Evolutionary conservation across 92 coral and sea anemone species (phyloP).

Genomic region (Palythoa grandiflora): DNA sequence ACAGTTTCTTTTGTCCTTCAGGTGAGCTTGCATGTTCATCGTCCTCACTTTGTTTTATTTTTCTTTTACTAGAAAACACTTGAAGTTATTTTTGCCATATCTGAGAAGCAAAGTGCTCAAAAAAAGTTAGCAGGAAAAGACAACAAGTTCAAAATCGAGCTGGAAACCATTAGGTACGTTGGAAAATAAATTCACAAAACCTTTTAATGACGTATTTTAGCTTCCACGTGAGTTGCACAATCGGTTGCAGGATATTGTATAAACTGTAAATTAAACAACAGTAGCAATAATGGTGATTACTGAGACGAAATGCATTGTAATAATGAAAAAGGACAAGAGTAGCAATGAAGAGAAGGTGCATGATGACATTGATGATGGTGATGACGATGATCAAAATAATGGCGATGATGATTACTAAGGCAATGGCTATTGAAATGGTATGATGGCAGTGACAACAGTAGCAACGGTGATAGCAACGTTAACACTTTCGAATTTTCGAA

Average conservation of each 20-base stretch:
- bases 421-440: no score
- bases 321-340: not conserved
- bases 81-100: slow-evolving; percentile 19
- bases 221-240: not conserved
- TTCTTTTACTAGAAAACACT: not conserved
- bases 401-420: not conserved
- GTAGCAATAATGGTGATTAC: not conserved
- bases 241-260: no score
- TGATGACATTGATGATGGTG: not conserved
- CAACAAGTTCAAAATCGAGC: slow-evolving; percentile 15
- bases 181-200: not conserved
- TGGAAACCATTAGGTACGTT: slow-evolving; percentile 11
- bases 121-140: slow-evolving; percentile 38
- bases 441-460: no score
- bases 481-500: no score
- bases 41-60: not conserved
- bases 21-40: not conserved
- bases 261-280: not conserved
- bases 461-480: no score
- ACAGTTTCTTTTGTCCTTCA: not conserved
- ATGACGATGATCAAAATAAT: not conserved
- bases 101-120: slow-evolving; percentile 37
- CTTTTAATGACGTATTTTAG: not conserved
- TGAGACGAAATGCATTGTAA: not conserved
- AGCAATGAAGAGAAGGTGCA: no score